A percentile compares a stretch with the other conserved stretches of the same genome.
These are phyloP conservation scores for Pheosia tremula DNA, from an alignment of 2,888 invertebrate species.

Conservation along the genomic window DNA sequence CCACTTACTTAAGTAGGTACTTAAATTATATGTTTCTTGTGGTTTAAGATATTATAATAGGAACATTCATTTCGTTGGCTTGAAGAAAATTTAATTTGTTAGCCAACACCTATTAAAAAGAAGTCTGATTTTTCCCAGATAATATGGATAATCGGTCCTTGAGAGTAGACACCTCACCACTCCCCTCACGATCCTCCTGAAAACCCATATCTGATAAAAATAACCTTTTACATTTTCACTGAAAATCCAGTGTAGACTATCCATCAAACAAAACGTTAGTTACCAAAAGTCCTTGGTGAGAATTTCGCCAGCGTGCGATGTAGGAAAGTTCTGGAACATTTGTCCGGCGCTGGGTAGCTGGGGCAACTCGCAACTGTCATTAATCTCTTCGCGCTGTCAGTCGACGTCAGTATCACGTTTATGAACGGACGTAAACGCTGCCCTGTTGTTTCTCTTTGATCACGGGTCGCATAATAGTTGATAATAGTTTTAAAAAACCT, in stretches of 20 bases:
- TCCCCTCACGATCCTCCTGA: background rate
- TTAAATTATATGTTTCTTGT: too few species aligned
- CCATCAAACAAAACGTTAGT: conserved; percentile 5
- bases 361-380: conserved; percentile 6
- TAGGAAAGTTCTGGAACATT: conserved; percentile 11
- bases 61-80: too few species aligned
- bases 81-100: too few species aligned
- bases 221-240: background rate
- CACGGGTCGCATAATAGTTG: background rate
- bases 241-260: background rate
- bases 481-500: background rate
- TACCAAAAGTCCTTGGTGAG: conserved; percentile 9
- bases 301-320: conserved; percentile 12
- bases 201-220: background rate
- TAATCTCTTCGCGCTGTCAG: conserved; percentile 17
- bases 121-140: background rate
- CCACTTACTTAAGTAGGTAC: too few species aligned
- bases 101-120: too few species aligned
- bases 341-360: background rate
- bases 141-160: background rate
- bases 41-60: too few species aligned
- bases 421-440: conserved; percentile 1
- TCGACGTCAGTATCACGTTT: conserved; percentile 11
- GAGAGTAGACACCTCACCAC: background rate
- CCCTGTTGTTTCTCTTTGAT: background rate